These are phyloP conservation scores for Temnothorax curvispinosus DNA, from an alignment of 1,140 invertebrate species.

Conservation along the genomic window DNA sequence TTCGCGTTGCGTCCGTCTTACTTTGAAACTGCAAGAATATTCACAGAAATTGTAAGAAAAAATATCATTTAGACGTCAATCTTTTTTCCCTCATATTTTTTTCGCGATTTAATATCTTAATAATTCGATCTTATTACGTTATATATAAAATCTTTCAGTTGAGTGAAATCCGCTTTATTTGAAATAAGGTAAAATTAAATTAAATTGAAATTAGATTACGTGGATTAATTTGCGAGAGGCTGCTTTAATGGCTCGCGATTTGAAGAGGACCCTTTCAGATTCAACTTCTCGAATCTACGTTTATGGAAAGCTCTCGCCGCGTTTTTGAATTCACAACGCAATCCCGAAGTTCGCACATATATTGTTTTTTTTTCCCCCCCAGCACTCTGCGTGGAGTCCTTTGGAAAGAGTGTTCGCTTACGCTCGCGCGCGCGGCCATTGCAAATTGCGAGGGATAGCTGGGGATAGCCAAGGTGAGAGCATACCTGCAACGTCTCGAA, in stretches of 20 bases:
- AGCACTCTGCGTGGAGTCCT: neutral
- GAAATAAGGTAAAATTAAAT: conserved; percentile 26
- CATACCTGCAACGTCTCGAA: conserved; percentile 44
- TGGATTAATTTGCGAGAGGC: conserved; percentile 29
- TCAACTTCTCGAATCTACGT: neutral
- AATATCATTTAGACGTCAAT: neutral
- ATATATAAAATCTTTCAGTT: conserved; percentile 20
- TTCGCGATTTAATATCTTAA: conserved; percentile 9
- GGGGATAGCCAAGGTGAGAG: conserved; percentile 42
- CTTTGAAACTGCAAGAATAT: neutral
- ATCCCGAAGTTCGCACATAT: neutral
- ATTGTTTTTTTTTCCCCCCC: neutral
- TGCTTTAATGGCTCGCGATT: neutral
- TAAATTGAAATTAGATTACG: conserved; percentile 37
- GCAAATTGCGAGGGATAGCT: conserved; percentile 49
- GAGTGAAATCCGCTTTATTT: conserved; percentile 8
- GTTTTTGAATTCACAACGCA: conserved; percentile 14
- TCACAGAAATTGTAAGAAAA: neutral
- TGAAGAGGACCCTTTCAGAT: neutral
- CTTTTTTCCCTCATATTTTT: neutral
- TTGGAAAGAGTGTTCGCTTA: conserved; percentile 2
- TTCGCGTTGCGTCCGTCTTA: neutral
- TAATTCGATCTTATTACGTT: conserved; percentile 23
- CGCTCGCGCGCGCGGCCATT: conserved; percentile 14
- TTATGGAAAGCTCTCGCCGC: neutral